Conservation (phyloP, 2,113 vertebrate genomes). For the Sylvietta virens region DNA sequence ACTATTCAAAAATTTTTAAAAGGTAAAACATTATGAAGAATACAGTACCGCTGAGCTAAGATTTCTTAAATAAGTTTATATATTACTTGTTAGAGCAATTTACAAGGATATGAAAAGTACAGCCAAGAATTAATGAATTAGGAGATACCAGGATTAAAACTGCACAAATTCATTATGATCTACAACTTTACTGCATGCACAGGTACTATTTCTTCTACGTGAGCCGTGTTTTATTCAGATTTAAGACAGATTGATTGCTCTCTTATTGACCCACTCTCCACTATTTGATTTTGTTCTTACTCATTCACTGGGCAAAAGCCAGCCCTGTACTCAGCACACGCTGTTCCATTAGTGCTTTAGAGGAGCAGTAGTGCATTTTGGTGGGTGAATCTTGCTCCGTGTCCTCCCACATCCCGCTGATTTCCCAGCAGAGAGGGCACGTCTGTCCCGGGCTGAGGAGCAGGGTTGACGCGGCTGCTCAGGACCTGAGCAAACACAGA, state of each 20-base stretch:
- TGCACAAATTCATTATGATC: not conserved
- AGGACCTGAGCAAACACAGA: not conserved
- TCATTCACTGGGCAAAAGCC: not conserved
- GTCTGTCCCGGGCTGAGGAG: not conserved
- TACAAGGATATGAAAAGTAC: not conserved
- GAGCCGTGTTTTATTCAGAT: not conserved
- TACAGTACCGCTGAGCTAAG: not conserved
- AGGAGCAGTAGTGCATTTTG: not conserved
- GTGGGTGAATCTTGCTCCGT: not conserved
- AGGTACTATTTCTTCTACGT: not conserved
- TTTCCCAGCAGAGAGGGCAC: not conserved
- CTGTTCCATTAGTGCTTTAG: not conserved
- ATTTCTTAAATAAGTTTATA: not conserved
- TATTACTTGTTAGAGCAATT: not conserved
- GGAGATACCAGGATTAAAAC: not conserved
- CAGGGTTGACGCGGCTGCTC: not conserved
- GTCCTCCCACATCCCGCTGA: not conserved
- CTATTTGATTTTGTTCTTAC: not conserved
- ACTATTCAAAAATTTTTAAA: not conserved
- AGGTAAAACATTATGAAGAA: not conserved
- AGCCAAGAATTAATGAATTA: not conserved
- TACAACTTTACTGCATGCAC: not conserved
- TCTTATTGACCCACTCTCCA: not conserved
- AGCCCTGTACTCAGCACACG: not conserved
- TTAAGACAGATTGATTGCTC: not conserved